A percentile compares a stretch with the other conserved stretches of the same genome.
Conservation (phyloP, 2,113 vertebrate species). For the Puma concolor region DNA sequence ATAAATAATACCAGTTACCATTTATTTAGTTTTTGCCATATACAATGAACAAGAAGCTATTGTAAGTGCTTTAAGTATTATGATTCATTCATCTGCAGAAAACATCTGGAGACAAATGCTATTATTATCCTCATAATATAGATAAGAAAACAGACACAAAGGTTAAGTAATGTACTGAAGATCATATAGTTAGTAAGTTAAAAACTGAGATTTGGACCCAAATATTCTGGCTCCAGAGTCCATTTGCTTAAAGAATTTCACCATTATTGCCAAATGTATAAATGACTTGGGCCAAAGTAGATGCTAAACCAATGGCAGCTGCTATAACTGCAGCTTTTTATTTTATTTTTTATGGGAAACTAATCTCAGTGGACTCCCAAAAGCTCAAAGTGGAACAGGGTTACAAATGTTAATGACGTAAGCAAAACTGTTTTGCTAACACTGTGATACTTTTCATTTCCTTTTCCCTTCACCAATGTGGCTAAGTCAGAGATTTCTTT, state of each 20-base stretch:
- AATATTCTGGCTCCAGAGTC: background rate
- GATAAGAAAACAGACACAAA: background rate
- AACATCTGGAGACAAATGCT: background rate
- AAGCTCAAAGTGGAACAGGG: background rate
- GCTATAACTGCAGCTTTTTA: background rate
- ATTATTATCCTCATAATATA: background rate
- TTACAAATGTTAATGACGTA: conserved; percentile 34
- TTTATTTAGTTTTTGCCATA: background rate
- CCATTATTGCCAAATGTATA: background rate
- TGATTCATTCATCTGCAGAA: background rate
- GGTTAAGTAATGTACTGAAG: background rate
- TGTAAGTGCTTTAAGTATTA: background rate
- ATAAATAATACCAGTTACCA: background rate
- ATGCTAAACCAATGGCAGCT: background rate
- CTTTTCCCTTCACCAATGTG: background rate
- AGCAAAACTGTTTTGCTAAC: conserved; percentile 46
- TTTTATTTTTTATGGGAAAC: conserved; percentile 29
- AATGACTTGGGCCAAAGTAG: background rate
- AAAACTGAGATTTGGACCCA: background rate
- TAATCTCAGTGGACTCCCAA: background rate
- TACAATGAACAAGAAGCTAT: background rate
- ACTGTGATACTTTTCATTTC: background rate
- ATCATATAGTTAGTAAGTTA: background rate
- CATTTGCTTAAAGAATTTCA: background rate
- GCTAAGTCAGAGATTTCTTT: conserved; percentile 24